Evolutionary conservation across 2,888 invertebrate species (phyloP), one percentile per base, ranked within the genome.

Genomic region (Heliconius ethilla): DNA sequence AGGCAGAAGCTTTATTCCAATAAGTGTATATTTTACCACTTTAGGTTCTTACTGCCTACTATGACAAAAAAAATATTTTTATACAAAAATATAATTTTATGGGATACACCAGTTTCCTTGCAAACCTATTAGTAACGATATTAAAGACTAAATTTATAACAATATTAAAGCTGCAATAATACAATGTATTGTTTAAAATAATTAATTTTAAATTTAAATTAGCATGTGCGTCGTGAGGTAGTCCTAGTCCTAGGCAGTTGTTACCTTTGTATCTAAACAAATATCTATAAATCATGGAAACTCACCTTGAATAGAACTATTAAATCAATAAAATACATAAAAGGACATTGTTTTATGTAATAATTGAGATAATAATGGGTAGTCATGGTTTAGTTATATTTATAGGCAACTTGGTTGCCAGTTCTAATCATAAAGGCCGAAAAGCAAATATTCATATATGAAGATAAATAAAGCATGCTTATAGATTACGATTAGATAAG

Each of bases 151-250:
- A 67, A 67, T 67, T 4, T 67, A 6, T 25, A 37, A 13, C 11
- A 25, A 69, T 6, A 69, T 15, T 15, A 37, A 27, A 40, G n/a
- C 9, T 45, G 40, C 69, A 59, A 13, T 18, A 51, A 55, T 13
- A 33, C 15, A 59, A 33, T n/a, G 72, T 33, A 33, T 33, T 59
- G 55, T 72, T 59, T 72, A 59, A 59, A 33, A 72, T 59, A 59
- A 59, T 72, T 59, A 33, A 59, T 72, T 33, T 59, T n/a, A n/a
- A 72, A 59, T 33, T 59, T n/a, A n/a, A 72, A 59, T 72, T 33
- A 33, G n/a, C 33, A 72, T 59, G 29, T 22, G 18, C 13, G 29
- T 72, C 70, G 55, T 72, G 55, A 55, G 51, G 51, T 4, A 29
- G 40, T 51, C 37, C 51, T 18, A 69, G 15, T 22, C 40, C 37